phyloP scores from a whole-genome alignment of 1,140 invertebrate genomes.

The Zaprionus nigranus region DNA sequence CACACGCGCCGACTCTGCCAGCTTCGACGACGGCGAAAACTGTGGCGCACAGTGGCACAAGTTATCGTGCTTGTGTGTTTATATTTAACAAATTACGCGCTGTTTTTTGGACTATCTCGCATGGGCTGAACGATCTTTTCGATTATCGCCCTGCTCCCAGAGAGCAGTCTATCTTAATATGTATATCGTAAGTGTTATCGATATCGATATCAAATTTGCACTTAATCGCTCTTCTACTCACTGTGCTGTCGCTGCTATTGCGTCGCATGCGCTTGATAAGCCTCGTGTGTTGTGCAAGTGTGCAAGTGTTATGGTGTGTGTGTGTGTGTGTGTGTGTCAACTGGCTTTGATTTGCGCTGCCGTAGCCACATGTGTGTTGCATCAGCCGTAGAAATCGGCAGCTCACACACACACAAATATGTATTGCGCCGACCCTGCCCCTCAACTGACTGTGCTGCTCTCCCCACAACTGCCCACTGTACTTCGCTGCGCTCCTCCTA shows the following conservation, averaged over 20 bases:
- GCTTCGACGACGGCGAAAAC: slow-evolving; percentile 53
- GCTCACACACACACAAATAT: slow-evolving; percentile 44
- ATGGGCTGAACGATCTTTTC: not conserved
- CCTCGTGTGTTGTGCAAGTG: slow-evolving; percentile 16
- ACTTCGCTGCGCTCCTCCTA: slow-evolving; percentile 24
- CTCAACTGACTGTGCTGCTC: slow-evolving; percentile 12
- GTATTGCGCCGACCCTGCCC: slow-evolving; percentile 69
- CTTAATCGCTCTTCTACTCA: slow-evolving; percentile 28
- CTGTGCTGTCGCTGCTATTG: slow-evolving; percentile 65
- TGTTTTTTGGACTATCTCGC: not conserved
- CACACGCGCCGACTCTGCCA: slow-evolving; percentile 62
- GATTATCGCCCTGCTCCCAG: not conserved
- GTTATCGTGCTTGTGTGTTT: slow-evolving; percentile 6
- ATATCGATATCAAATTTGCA: slow-evolving; percentile 1
- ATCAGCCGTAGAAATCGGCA: slow-evolving; percentile 79
- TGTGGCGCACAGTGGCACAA: slow-evolving; percentile 68
- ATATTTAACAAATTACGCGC: not conserved
- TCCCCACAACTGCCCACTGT: slow-evolving; percentile 16
- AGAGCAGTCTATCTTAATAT: not conserved
- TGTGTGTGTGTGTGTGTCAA: slow-evolving; percentile 69
- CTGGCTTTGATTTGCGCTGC: slow-evolving; percentile 72
- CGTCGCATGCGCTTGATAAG: slow-evolving; percentile 77
- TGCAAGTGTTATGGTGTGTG: slow-evolving; percentile 42
- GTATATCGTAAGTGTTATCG: slow-evolving; percentile 7
- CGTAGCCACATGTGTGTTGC: slow-evolving; percentile 69